Evolutionary conservation across 2,888 invertebrate genomes (phyloP).

Genomic region (Patella depressa): DNA sequence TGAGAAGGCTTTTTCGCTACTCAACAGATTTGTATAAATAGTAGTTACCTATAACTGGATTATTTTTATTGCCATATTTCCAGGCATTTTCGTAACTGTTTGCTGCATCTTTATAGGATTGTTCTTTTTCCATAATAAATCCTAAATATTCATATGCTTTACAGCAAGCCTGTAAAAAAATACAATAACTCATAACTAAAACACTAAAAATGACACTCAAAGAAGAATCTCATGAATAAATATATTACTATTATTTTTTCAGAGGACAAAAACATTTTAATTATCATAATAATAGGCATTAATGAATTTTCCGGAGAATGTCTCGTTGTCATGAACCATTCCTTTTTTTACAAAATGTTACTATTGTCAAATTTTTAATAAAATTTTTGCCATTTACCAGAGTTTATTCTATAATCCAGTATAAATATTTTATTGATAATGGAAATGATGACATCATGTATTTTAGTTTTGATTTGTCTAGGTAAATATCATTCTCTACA

Average conservation of each 20-base stretch:
- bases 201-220: neutral
- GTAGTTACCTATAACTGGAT: slow-evolving; percentile 81
- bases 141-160: slow-evolving; percentile 92
- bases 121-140: slow-evolving; percentile 90
- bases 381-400: too few relatives aligned
- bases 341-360: neutral
- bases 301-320: too few relatives aligned
- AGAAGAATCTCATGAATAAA: slow-evolving; percentile 4
- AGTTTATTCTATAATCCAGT: too few relatives aligned
- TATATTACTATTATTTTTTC: neutral
- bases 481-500: too few relatives aligned
- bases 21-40: too few relatives aligned
- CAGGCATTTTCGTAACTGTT: slow-evolving; percentile 88
- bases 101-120: slow-evolving; percentile 88
- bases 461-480: too few relatives aligned
- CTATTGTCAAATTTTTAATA: neutral
- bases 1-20: too few relatives aligned
- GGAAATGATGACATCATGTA: too few relatives aligned
- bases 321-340: neutral
- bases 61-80: slow-evolving; percentile 84
- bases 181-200: neutral
- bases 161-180: slow-evolving; percentile 80
- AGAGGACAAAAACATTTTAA: neutral
- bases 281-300: too few relatives aligned
- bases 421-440: too few relatives aligned